Base-by-base conservation (phyloP, 2,888 invertebrate species). In the Dyspetes luteomarginatus region DNA sequence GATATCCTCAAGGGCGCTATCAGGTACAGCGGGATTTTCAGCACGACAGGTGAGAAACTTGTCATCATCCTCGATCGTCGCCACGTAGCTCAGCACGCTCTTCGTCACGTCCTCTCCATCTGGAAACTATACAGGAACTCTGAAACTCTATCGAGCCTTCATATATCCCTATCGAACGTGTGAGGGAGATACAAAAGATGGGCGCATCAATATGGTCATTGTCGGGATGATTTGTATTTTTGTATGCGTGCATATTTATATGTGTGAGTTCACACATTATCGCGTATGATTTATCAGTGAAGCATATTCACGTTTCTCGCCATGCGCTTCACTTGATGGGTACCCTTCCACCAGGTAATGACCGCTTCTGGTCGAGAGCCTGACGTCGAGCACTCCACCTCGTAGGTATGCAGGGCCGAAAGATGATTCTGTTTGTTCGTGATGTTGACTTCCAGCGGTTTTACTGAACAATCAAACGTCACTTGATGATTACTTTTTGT, bases 321-420 rank as follows among this genome's bases (percentile, higher is more conserved):
- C 93, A 96, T 94, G 90, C 95, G 95, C 92, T 96, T 96, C 83
- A 97, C 94, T 92, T 96, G 97, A 87, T 96, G 94, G 88, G 95
- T 96, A 84, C 96, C 96, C 91, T 97, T 97, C 97, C 97, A 97
- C 98, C 98, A 98, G 48, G 97, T 96, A 89, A 97, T 96, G 77
- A 95, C 94, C 2, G 97, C 97, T 85, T 97, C 95, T 5, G 97
- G 97, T 83, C 96, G 94, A 4, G 97, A 97, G 67, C 97, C 98
- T 0, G 96, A 95, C 81, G 97, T 96, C 89, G 95, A 94, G 92
- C 98, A 98, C 90, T 97, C 97, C 82, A 98, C 95, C 89, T 97
- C 97, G 92, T 97, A 97, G 74, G 96, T 94, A 91, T 96, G 96
- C 89, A 97, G 96, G 0, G 97, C 97, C 24, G 97, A 97, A 72